These are phyloP conservation scores for Anadara kagoshimensis DNA, from an alignment of 1,140 invertebrate genomes.

Conservation along the genomic window DNA sequence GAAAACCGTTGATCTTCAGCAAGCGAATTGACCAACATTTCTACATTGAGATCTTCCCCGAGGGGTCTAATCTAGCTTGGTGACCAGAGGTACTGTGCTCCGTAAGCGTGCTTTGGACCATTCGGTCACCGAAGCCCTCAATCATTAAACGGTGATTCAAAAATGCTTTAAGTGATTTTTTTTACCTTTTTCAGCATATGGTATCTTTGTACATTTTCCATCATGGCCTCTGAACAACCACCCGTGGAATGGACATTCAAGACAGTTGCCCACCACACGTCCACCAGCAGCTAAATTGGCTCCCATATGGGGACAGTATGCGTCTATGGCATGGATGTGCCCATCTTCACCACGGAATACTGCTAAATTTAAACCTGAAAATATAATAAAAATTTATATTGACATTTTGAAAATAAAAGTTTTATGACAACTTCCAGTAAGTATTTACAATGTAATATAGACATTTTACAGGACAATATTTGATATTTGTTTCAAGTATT, in stretches of 20 bases:
- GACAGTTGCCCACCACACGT: conserved; percentile 80
- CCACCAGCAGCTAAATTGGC: conserved; percentile 89
- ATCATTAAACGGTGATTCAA: no score
- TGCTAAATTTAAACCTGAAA: conserved; percentile 84
- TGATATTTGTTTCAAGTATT: no score
- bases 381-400: no score
- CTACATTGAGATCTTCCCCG: no score
- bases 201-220: conserved; percentile 83
- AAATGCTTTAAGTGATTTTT: neutral
- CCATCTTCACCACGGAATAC: conserved; percentile 81
- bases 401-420: neutral
- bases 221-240: conserved; percentile 86
- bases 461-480: no score
- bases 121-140: no score
- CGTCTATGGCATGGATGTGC: conserved; percentile 83
- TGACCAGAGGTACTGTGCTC: no score
- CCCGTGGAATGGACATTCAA: conserved; percentile 92
- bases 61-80: no score
- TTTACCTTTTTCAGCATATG: conserved; percentile 79
- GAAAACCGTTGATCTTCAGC: no score
- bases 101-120: no score
- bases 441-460: neutral
- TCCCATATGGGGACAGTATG: conserved; percentile 92
- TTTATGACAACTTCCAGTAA: neutral
- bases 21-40: no score